A percentile compares a stretch with the other conserved stretches of the same genome.
phyloP scores from a whole-genome alignment of 2,797 vertebrate species.

The Avahi laniger region DNA sequence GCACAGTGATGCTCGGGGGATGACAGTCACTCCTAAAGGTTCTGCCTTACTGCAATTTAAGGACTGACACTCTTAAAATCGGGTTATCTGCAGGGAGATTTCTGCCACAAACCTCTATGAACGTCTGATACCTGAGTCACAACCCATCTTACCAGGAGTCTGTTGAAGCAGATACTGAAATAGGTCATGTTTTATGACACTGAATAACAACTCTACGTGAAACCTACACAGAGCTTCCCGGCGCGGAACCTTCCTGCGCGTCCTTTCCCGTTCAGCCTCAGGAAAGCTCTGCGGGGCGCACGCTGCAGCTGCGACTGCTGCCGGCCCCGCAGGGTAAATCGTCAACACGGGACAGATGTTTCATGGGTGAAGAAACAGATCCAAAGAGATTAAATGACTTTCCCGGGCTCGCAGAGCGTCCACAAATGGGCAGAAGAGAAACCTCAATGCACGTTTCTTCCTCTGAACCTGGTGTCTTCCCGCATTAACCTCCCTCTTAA shows the following conservation, averaged over 20 bases:
- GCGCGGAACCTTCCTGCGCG: no score
- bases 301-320: background rate
- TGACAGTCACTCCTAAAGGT: background rate
- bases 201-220: no score
- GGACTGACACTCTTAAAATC: background rate
- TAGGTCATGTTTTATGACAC: background rate
- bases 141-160: background rate
- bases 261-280: background rate
- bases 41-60: no score
- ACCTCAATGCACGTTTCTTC: accelerated
- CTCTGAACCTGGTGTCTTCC: background rate
- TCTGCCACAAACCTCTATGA: background rate
- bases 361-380: background rate
- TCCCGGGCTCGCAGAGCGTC: background rate
- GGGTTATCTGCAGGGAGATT: background rate
- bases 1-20: background rate
- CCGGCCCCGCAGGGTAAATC: no score
- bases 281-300: no score
- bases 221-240: background rate
- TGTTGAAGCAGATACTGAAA: background rate
- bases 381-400: background rate
- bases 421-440: background rate
- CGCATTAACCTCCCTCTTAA: background rate
- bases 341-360: no score
- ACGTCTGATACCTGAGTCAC: background rate